These are phyloP conservation scores for Minunthozetes semirufus DNA, from an alignment of 2,888 invertebrate genomes.

Conservation along the genomic window DNA sequence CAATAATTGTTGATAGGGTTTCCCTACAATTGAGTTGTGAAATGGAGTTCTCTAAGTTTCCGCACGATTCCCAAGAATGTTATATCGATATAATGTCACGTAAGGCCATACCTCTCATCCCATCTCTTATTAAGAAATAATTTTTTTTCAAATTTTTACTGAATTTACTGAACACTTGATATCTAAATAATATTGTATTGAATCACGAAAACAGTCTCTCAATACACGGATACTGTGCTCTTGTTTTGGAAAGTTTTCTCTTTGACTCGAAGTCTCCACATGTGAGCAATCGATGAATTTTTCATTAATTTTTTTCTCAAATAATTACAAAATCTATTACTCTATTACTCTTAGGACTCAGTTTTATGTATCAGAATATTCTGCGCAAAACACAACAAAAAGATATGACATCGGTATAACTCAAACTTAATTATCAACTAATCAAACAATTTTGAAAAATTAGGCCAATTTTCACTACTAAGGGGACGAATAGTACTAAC, in stretches of 20 bases:
- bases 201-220: slow-evolving; percentile 33
- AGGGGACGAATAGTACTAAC: slow-evolving; percentile 38
- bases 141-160: neutral
- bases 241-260: slow-evolving; percentile 41
- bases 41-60: slow-evolving; percentile 39
- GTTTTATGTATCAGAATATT: slow-evolving; percentile 37
- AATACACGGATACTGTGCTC: slow-evolving; percentile 38
- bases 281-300: slow-evolving; percentile 35
- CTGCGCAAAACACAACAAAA: slow-evolving; percentile 35
- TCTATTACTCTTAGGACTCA: slow-evolving; percentile 32
- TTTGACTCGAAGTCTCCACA: slow-evolving; percentile 33
- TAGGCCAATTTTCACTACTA: slow-evolving; percentile 40
- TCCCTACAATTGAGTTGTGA: slow-evolving; percentile 37
- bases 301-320: neutral
- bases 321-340: neutral
- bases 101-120: slow-evolving; percentile 38
- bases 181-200: neutral
- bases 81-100: slow-evolving; percentile 41
- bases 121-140: neutral
- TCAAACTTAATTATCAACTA: too few relatives aligned
- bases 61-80: slow-evolving; percentile 42
- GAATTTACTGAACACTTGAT: neutral
- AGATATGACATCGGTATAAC: slow-evolving; percentile 40
- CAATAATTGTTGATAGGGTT: slow-evolving; percentile 35
- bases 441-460: neutral